Evolutionary conservation across 2,797 vertebrate genomes (phyloP), one percentile per base, ranked within the genome.

Genomic region (Pseudomugil gertrudae): DNA sequence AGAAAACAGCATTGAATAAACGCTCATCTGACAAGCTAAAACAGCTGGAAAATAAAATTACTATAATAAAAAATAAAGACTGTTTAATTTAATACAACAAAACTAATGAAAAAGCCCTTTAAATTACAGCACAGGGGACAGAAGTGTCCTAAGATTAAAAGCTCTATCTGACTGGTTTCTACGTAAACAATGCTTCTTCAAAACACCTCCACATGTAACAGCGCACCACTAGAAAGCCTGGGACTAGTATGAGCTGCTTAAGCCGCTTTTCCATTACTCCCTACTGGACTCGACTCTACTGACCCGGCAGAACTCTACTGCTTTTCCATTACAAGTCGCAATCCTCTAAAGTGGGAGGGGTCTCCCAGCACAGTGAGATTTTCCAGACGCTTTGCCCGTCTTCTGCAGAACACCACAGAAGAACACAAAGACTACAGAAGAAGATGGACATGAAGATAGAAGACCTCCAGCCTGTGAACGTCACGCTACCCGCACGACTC

Each of bases 71-170:
- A 11, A 32, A 23, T 26, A 61, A 65, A 70, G 8, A 69, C 10
- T 33, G 33, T 52, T 70, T 38, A 53, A 74, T 35, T 19, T 21
- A 66, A 63, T 17, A 66, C 19, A 64, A 57, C 5, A 2, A 23
- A 13, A 69, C 66, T 58, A 52, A 63, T 9, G 21, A 45, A 45
- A 14, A 57, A 78, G 76, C 56, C 62, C 23, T 64, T 73, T 63
- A 32, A 76, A 53, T 43, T 50, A 48, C 50, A 64, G 58, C 11
- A 52, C 11, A 15, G 1, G 8, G 55, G 48, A 51, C n/a, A 43
- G 5, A 1, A 36, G 24, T 15, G 3, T 55, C 1, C 38, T 43
- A 9, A 21, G 13, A 43, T 19, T 17, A 58, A 69, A 77, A 80
- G 27, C 36, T 64, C 10, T 52, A 29, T 35, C 50, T 21, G 47